These are phyloP conservation scores for Bombycilla garrulus DNA, from an alignment of 2,113 vertebrate genomes.

Conservation along the genomic window DNA sequence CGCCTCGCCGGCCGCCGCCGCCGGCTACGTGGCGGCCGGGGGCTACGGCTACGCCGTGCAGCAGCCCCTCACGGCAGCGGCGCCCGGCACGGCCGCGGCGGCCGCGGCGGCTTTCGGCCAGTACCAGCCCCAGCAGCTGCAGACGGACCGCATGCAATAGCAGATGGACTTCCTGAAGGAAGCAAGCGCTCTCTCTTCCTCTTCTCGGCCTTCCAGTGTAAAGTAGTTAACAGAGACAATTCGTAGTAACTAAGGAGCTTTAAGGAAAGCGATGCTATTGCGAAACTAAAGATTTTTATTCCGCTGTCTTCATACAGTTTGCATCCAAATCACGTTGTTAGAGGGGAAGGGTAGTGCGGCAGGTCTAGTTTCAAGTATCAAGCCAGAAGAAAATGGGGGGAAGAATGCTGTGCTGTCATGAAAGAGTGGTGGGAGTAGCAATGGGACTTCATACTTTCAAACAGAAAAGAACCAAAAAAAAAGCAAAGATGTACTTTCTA, in stretches of 20 bases:
- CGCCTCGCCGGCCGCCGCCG: slow-evolving; percentile 85
- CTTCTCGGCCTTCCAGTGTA: slow-evolving; percentile 67
- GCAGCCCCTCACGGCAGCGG: slow-evolving; percentile 86
- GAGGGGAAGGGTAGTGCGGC: slow-evolving; percentile 35
- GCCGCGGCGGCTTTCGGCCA: slow-evolving; percentile 90
- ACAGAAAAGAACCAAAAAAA: slow-evolving; percentile 21
- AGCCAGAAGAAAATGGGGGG: slow-evolving; percentile 61
- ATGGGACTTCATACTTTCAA: slow-evolving; percentile 57
- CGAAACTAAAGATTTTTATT: slow-evolving; percentile 57
- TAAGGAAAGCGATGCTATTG: slow-evolving; percentile 67
- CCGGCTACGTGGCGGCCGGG: slow-evolving; percentile 87
- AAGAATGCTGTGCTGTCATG: slow-evolving; percentile 39
- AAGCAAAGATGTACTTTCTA: slow-evolving; percentile 66
- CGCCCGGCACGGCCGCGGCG: slow-evolving; percentile 85
- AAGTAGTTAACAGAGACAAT: slow-evolving; percentile 66
- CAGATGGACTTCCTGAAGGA: slow-evolving; percentile 67
- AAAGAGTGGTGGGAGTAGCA: slow-evolving; percentile 43
- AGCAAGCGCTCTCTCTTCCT: slow-evolving; percentile 47
- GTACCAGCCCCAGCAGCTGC: slow-evolving; percentile 96
- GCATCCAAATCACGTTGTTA: slow-evolving; percentile 53
- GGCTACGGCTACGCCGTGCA: slow-evolving; percentile 93
- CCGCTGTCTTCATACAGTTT: slow-evolving; percentile 61
- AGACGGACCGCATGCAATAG: slow-evolving; percentile 97
- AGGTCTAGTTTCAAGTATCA: slow-evolving; percentile 54
- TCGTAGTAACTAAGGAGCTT: slow-evolving; percentile 68